Evolutionary conservation across 2,113 vertebrate genomes (phyloP), one percentile per base, ranked within the genome.

Genomic region (Haplochromis burtoni): DNA sequence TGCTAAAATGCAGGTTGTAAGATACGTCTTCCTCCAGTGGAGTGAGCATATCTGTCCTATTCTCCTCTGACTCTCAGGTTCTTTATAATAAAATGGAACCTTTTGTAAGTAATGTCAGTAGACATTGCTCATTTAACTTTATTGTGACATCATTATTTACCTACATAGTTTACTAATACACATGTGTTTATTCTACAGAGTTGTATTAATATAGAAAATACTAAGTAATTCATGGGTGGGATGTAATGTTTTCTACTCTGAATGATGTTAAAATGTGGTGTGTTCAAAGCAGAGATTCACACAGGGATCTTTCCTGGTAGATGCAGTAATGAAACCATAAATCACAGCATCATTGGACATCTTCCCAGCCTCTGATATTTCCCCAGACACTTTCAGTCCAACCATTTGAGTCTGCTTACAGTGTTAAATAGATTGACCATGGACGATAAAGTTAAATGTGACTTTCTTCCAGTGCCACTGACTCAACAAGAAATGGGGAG

Each of bases 281-380:
- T 90, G 82, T 91, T 90, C 55, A 84, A 80, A 61, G 88, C 66
- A 66, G 35, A 91, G 89, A 79, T 85, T 90, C 92, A 95, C 88
- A 84, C 82, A 16, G 82, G 90, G 82, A 86, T 92, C 59, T 79
- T 53, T 89, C 83, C 84, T 79, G 8, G 35, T 87, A 57, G 87
- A 91, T 85, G 71, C 83, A 40, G 86, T 93, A 95, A 95, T 94
- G 92, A 94, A 93, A 94, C 91, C 87, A 95, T 96, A 95, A 95
- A 96, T 95, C 95, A 95, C 86, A 76, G 84, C 91, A 90, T 95
- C 90, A 93, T 91, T 93, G 94, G 92, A 93, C 63, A n/a, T 89
- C 89, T 90, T 95, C 95, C 88, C 90, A 86, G 92, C 68, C 13
- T 80, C 82, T 91, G 93, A 94, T 93, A 94, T 95, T 95, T 96